Conservation (phyloP, 2,888 invertebrate species). For the Polietes domitor region DNA sequence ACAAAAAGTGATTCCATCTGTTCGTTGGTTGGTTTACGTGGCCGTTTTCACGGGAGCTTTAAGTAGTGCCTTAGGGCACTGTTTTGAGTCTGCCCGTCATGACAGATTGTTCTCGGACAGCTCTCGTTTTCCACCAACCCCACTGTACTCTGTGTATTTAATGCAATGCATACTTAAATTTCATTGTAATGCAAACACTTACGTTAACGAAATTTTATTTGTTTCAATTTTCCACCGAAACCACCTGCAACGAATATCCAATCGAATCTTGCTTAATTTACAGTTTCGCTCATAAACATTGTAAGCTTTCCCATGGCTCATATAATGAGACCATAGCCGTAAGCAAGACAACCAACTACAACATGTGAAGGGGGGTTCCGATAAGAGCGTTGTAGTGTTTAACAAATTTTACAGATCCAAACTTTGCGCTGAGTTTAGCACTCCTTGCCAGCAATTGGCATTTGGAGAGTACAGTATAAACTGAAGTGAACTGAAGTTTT, state of each 20-base stretch:
- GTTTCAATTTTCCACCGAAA: constrained; percentile 45
- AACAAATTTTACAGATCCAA: constrained; percentile 31
- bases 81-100: too few relatives aligned
- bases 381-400: constrained; percentile 34
- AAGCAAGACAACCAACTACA: background rate
- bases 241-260: constrained; percentile 22
- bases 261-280: constrained; percentile 24
- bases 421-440: constrained; percentile 44
- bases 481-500: too few relatives aligned
- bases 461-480: too few relatives aligned
- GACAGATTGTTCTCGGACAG: too few relatives aligned
- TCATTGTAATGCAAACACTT: constrained; percentile 8
- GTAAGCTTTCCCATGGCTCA: background rate
- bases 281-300: constrained; percentile 33
- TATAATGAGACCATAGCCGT: constrained; percentile 14
- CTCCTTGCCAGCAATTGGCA: background rate
- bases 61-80: too few relatives aligned
- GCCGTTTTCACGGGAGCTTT: too few relatives aligned
- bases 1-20: too few relatives aligned
- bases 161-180: too few relatives aligned
- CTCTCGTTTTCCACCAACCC: too few relatives aligned
- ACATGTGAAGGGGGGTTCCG: background rate
- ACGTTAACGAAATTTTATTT: background rate
- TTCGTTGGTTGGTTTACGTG: too few relatives aligned
- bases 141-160: too few relatives aligned